These are phyloP conservation scores for Trimorus sp. DNA, from an alignment of 2,888 invertebrate genomes.

Conservation along the genomic window DNA sequence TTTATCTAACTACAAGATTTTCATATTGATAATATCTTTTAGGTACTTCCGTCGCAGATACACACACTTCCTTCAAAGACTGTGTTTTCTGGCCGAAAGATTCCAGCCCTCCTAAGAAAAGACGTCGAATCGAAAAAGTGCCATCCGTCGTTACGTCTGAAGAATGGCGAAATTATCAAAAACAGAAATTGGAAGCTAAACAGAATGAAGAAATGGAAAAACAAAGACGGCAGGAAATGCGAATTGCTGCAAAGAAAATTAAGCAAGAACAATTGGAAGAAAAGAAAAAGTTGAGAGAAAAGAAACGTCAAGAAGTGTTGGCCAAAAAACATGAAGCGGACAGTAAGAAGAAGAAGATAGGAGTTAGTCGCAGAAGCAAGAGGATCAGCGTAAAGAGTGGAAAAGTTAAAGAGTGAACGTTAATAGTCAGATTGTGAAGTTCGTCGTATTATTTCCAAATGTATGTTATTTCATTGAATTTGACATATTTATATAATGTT, in stretches of 20 bases:
- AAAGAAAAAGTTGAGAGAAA: neutral
- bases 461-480: too few relatives aligned
- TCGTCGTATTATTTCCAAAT: too few relatives aligned
- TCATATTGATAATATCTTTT: neutral
- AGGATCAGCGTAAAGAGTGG: too few relatives aligned
- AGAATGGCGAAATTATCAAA: neutral
- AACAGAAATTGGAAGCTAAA: neutral
- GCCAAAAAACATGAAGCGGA: too few relatives aligned
- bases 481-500: too few relatives aligned
- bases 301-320: too few relatives aligned
- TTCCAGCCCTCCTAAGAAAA: neutral
- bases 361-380: too few relatives aligned
- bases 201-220: neutral
- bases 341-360: too few relatives aligned
- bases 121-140: neutral
- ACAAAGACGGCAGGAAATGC: neutral
- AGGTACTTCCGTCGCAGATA: neutral
- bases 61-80: neutral
- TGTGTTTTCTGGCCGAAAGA: neutral
- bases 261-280: neutral
- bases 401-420: too few relatives aligned
- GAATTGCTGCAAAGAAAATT: neutral
- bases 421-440: too few relatives aligned
- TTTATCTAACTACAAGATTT: neutral
- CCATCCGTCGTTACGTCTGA: constrained; percentile 2